A percentile compares a stretch with the other conserved stretches of the same genome.
These are phyloP conservation scores for Puntigrus tetrazona DNA, from an alignment of 2,113 vertebrate genomes.

Conservation along the genomic window DNA sequence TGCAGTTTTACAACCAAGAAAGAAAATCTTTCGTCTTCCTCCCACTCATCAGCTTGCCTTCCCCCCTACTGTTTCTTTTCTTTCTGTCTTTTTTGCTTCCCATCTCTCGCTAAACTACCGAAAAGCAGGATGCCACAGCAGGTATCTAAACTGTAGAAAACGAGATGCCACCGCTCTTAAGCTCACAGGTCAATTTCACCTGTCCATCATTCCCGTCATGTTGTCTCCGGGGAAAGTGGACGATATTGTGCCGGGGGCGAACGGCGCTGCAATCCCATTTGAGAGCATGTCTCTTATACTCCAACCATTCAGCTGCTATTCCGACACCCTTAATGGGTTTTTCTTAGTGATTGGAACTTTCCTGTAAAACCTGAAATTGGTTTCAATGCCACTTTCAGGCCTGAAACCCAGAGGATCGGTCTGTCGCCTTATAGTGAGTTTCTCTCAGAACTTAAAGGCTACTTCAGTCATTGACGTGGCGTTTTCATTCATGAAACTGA, in stretches of 20 bases:
- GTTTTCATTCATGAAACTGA: neutral
- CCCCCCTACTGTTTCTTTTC: slow-evolving; percentile 19
- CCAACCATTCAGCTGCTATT: slow-evolving; percentile 29
- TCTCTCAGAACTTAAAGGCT: neutral
- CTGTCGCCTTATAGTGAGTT: neutral
- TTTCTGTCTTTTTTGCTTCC: neutral
- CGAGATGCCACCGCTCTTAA: neutral
- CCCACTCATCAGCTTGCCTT: neutral
- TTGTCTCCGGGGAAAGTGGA: neutral
- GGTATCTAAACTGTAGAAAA: slow-evolving; percentile 15
- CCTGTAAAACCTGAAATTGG: slow-evolving; percentile 4
- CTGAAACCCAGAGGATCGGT: neutral
- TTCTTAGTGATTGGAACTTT: slow-evolving; percentile 24
- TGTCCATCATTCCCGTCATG: slow-evolving; percentile 42
- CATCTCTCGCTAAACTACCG: slow-evolving; percentile 8
- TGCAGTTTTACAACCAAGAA: slow-evolving; percentile 17
- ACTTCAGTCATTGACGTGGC: neutral
- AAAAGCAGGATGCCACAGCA: neutral
- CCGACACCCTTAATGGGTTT: slow-evolving; percentile 14
- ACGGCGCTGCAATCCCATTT: slow-evolving; percentile 21
- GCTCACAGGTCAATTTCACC: slow-evolving; percentile 39
- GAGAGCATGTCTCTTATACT: slow-evolving; percentile 24
- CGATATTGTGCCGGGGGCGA: neutral
- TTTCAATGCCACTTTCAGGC: slow-evolving; percentile 23
- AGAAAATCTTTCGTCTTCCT: slow-evolving; percentile 20